Conservation (phyloP, 2,113 vertebrate species). For the Cardinalis cardinalis region DNA sequence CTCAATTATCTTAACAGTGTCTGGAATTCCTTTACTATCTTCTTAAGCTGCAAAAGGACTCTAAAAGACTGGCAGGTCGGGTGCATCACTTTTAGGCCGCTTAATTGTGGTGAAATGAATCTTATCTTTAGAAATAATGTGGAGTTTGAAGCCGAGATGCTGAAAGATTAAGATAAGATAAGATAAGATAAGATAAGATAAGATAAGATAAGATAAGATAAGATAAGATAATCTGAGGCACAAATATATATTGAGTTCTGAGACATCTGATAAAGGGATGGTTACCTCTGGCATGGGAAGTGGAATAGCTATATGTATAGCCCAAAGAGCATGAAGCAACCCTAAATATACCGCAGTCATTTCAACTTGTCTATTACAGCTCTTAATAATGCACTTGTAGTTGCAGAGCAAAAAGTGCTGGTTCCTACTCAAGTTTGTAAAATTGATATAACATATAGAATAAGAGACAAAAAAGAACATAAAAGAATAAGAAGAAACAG, state of each 20-base stretch:
- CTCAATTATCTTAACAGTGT: neutral
- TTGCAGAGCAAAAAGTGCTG: neutral
- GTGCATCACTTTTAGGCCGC: neutral
- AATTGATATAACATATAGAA: neutral
- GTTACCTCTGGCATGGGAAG: neutral
- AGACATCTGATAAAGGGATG: neutral
- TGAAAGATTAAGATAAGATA: neutral
- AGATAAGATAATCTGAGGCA: neutral
- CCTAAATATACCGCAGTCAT: neutral
- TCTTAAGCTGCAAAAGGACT: neutral
- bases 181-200: neutral
- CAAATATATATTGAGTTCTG: neutral
- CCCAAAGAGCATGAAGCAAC: neutral
- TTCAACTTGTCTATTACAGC: neutral
- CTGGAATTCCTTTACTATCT: neutral
- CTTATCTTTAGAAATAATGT: neutral
- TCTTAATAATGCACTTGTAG: neutral
- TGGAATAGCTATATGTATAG: neutral
- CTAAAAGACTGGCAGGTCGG: neutral
- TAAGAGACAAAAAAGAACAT: neutral
- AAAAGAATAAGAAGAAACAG: neutral
- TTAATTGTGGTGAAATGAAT: neutral
- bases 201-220: neutral
- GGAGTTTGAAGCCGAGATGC: neutral
- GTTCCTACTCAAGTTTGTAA: neutral